Evolutionary conservation across 2,888 invertebrate species (phyloP).

Genomic region (Troides helena): DNA sequence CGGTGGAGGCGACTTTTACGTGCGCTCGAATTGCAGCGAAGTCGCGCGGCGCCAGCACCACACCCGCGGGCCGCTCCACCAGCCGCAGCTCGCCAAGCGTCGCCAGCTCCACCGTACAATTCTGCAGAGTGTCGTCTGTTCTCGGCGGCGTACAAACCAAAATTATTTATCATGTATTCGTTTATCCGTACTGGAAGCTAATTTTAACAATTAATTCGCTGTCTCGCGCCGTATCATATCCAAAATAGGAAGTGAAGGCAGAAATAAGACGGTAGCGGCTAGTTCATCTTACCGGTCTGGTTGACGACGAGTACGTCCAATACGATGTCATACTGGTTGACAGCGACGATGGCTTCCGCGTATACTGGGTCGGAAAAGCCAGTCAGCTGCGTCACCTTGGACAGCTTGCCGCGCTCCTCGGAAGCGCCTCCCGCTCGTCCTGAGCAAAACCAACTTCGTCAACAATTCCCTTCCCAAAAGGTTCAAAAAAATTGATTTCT

Average conservation of each 20-base stretch:
- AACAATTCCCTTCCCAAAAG: no score
- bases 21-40: conserved; percentile 99
- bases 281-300: conserved; percentile 86
- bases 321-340: conserved; percentile 99
- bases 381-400: conserved; percentile 95
- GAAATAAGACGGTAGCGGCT: neutral
- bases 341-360: conserved; percentile 99
- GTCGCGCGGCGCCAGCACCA: conserved; percentile 97
- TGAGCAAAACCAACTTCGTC: conserved; percentile 31
- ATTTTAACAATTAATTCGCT: no score
- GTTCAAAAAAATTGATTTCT: no score
- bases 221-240: no score
- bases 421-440: conserved; percentile 49
- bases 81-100: conserved; percentile 98
- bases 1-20: conserved; percentile 99
- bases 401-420: conserved; percentile 57
- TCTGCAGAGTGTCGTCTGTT: conserved; percentile 95
- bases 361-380: conserved; percentile 99
- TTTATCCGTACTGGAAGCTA: no score
- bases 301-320: conserved; percentile 98
- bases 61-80: conserved; percentile 97
- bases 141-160: neutral
- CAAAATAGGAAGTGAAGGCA: neutral
- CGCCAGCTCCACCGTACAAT: conserved; percentile 97
- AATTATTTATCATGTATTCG: no score